Conservation (phyloP, 2,797 vertebrate species). For the Hybognathus amarus region DNA sequence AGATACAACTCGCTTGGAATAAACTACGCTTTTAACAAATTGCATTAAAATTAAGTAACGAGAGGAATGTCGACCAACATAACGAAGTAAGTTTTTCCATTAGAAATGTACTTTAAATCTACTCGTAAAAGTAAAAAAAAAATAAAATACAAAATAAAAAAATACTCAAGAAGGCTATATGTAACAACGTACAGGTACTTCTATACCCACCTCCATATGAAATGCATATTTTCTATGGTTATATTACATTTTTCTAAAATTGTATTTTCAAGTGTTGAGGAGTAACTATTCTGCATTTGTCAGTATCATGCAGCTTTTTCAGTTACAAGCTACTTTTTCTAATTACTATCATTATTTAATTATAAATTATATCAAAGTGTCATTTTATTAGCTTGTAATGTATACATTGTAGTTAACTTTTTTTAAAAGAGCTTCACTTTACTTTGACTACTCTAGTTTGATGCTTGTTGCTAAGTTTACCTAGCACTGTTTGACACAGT, state of each 20-base stretch:
- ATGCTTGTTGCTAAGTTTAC: background rate
- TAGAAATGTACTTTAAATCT: too few species aligned
- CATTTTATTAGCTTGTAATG: background rate
- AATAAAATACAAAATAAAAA: too few species aligned
- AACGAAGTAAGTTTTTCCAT: too few species aligned
- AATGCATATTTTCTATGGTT: background rate
- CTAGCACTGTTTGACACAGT: background rate
- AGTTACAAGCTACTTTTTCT: background rate
- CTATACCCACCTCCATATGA: background rate
- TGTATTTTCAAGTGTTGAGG: background rate
- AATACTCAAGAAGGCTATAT: too few species aligned
- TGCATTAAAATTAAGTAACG: too few species aligned
- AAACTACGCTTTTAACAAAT: too few species aligned
- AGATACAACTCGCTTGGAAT: too few species aligned
- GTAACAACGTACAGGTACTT: too few species aligned
- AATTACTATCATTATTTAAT: background rate
- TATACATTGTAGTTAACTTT: background rate
- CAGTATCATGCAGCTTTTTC: background rate
- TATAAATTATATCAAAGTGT: background rate
- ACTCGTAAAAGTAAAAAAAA: too few species aligned
- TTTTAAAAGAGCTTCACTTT: background rate
- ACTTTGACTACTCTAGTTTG: background rate
- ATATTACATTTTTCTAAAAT: background rate
- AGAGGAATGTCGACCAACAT: too few species aligned
- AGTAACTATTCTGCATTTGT: background rate